Percentiles rank a stretch among this genome's conserved stretches.
phyloP scores from a whole-genome alignment of 2,888 invertebrate genomes.

The Petrolisthes manimaculis region DNA sequence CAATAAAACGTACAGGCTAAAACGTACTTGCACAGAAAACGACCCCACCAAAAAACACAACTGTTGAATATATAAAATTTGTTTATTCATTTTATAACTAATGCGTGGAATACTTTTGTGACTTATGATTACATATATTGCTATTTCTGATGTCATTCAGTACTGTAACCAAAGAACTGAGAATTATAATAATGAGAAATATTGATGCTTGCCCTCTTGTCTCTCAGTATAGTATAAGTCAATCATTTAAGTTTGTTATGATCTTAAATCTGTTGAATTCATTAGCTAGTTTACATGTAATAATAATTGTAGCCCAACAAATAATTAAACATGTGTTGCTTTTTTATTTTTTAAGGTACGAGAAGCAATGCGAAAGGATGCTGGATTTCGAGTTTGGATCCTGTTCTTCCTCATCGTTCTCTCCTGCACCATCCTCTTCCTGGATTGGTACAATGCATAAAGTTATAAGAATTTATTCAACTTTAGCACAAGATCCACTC shows the following conservation, averaged over 20 bases:
- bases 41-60: too few relatives aligned
- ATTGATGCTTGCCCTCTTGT: too few relatives aligned
- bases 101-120: too few relatives aligned
- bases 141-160: too few relatives aligned
- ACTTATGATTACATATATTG: too few relatives aligned
- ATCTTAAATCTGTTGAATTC: neutral
- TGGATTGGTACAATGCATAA: conserved; percentile 94
- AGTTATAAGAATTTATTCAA: neutral
- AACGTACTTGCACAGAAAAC: too few relatives aligned
- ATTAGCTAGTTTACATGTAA: neutral
- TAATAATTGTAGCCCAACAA: neutral
- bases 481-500: neutral
- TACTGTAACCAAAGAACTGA: too few relatives aligned
- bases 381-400: conserved; percentile 93
- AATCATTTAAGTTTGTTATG: neutral
- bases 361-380: conserved; percentile 96
- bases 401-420: conserved; percentile 95
- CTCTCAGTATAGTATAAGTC: too few relatives aligned
- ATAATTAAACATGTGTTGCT: neutral
- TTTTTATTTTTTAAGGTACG: conserved; percentile 74
- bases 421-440: conserved; percentile 93
- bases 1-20: too few relatives aligned
- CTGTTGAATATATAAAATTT: too few relatives aligned
- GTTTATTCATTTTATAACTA: too few relatives aligned
- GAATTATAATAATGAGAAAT: too few relatives aligned